Percentiles rank a stretch among this genome's conserved stretches.
These are phyloP conservation scores for Melipona quadrifasciata DNA, from an alignment of 1,140 invertebrate species.

Conservation along the genomic window DNA sequence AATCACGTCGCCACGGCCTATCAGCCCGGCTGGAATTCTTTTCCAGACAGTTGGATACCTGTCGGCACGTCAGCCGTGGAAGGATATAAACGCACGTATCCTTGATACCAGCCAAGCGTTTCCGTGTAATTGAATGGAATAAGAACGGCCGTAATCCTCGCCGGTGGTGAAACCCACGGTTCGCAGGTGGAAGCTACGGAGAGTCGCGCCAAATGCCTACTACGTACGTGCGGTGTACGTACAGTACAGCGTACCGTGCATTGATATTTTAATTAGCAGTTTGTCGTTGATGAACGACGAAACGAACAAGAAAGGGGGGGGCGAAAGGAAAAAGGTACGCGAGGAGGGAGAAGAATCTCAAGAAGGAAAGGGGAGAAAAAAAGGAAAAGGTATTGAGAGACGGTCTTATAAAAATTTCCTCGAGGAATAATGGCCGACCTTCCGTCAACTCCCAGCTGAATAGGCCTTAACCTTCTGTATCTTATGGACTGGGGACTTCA, in stretches of 20 bases:
- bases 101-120: slow-evolving; percentile 46
- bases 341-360: too few species aligned
- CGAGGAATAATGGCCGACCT: not conserved
- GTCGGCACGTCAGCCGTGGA: slow-evolving; percentile 55
- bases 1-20: slow-evolving; percentile 55
- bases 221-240: not conserved
- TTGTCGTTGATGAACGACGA: not conserved
- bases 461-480: not conserved
- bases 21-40: slow-evolving; percentile 33
- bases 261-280: slow-evolving; percentile 17
- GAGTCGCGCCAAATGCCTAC: too few species aligned
- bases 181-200: slow-evolving; percentile 9
- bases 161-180: too few species aligned
- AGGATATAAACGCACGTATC: slow-evolving; percentile 55
- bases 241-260: not conserved
- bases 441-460: not conserved
- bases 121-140: slow-evolving; percentile 52
- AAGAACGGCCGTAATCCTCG: slow-evolving; percentile 28
- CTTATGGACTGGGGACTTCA: not conserved
- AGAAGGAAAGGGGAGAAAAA: not conserved
- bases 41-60: slow-evolving; percentile 48
- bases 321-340: not conserved
- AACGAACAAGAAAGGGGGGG: not conserved
- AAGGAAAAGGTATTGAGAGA: not conserved
- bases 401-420: not conserved